Conservation (phyloP, 2,888 invertebrate species). For the Drosophila mayaguana region DNA sequence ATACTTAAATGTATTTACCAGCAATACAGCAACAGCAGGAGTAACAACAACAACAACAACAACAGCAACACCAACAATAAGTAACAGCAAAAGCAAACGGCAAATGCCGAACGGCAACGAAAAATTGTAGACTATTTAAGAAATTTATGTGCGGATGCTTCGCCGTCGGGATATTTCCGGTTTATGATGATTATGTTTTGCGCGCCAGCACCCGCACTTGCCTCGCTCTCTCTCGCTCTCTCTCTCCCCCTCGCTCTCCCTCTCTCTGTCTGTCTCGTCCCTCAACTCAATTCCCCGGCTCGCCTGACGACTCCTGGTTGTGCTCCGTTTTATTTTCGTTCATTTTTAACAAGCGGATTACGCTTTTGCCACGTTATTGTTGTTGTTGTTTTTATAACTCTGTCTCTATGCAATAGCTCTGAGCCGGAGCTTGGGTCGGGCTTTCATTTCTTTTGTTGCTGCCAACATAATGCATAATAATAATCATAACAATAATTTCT, state of each 20-base stretch:
- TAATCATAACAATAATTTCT: conserved; percentile 75
- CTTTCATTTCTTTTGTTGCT: conserved; percentile 62
- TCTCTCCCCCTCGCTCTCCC: neutral
- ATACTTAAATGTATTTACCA: conserved; percentile 79
- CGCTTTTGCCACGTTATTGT: conserved; percentile 50
- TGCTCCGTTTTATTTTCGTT: conserved; percentile 66
- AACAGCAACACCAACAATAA: conserved; percentile 38
- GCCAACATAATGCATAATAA: conserved; percentile 64
- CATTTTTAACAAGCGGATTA: conserved; percentile 79
- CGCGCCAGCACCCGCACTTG: conserved; percentile 42
- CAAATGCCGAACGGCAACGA: conserved; percentile 70
- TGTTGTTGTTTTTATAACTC: conserved; percentile 49
- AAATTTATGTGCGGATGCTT: conserved; percentile 82
- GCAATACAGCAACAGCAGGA: conserved; percentile 48
- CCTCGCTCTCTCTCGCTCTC: neutral
- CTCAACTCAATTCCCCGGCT: conserved; percentile 1
- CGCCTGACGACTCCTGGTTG: conserved; percentile 29
- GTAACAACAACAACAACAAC: conserved; percentile 13
- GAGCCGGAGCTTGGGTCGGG: conserved; percentile 53
- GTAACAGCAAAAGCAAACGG: conserved; percentile 35
- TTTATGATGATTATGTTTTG: conserved; percentile 82
- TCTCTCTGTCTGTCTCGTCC: neutral
- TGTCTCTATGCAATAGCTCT: conserved; percentile 59
- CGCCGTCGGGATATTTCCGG: conserved; percentile 82
- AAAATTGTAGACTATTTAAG: conserved; percentile 80